Percentiles rank a stretch among this genome's conserved stretches.
phyloP scores from a whole-genome alignment of 2,113 vertebrate species.

The Polypterus bichir region DNA sequence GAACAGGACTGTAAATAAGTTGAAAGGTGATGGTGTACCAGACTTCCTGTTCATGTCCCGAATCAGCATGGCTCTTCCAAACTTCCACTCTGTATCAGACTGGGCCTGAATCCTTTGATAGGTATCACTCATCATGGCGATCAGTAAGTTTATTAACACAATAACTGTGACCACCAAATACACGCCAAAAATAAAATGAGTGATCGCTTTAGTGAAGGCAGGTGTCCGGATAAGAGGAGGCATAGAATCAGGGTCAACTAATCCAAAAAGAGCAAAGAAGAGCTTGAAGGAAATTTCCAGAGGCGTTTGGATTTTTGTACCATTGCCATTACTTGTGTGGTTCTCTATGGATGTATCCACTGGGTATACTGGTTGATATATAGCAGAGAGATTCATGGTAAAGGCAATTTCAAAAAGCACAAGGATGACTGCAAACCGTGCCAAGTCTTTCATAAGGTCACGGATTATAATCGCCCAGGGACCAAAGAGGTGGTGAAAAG shows the following conservation, averaged over 20 bases:
- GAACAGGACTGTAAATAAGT: conserved; percentile 37
- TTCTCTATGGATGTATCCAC: not conserved
- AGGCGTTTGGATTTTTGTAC: conserved; percentile 18
- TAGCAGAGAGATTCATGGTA: conserved; percentile 34
- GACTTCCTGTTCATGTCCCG: conserved; percentile 40
- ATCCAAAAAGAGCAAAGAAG: conserved; percentile 40
- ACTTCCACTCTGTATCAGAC: conserved; percentile 44
- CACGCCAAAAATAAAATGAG: conserved; percentile 31
- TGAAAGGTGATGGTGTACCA: conserved; percentile 34
- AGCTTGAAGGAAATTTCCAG: conserved; percentile 32
- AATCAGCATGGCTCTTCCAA: conserved; percentile 38
- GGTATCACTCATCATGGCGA: conserved; percentile 47
- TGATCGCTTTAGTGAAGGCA: conserved; percentile 20
- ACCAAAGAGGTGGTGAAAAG: conserved; percentile 43
- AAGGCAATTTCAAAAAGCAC: conserved; percentile 38
- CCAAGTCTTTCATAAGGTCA: conserved; percentile 41
- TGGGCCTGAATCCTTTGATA: conserved; percentile 44
- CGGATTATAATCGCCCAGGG: conserved; percentile 43
- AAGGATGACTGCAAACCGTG: conserved; percentile 38
- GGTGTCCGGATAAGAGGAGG: conserved; percentile 20
- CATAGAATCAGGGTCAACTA: conserved; percentile 29
- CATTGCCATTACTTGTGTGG: not conserved
- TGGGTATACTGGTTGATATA: conserved; percentile 36
- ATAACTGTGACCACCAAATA: conserved; percentile 39
- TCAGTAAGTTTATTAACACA: conserved; percentile 39